phyloP scores from a whole-genome alignment of 2,113 vertebrate species.

The Ochotona curzoniae region DNA sequence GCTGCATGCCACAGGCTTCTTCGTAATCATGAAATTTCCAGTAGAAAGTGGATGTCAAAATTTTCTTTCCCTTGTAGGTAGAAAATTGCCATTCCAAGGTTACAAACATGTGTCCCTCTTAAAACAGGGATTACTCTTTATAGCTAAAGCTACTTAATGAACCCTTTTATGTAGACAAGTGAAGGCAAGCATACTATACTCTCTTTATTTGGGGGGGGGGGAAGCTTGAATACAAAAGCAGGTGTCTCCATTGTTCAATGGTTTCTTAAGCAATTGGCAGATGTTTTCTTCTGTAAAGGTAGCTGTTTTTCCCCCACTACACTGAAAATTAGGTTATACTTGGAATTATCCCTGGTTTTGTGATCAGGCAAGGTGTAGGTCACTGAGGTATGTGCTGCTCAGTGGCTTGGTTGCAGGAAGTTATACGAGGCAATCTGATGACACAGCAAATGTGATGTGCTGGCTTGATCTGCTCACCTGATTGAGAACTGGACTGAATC shows the following conservation, averaged over 20 bases:
- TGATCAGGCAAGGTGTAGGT: background rate
- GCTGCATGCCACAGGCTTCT: background rate
- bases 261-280: background rate
- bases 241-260: background rate
- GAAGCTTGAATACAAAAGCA: background rate
- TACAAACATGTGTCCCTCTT: background rate
- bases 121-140: background rate
- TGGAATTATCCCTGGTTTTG: slow-evolving; percentile 43
- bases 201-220: background rate
- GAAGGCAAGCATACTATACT: background rate
- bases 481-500: background rate
- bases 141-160: background rate
- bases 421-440: background rate
- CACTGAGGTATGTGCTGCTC: background rate
- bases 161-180: background rate
- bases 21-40: background rate
- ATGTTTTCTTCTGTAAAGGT: slow-evolving; percentile 31
- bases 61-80: background rate
- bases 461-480: background rate
- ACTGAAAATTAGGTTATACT: background rate
- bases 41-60: background rate
- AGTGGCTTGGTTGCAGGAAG: background rate
- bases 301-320: background rate
- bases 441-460: background rate
- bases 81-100: background rate